Conservation (phyloP, 2,113 vertebrate species). For the Turdus rufiventris region DNA sequence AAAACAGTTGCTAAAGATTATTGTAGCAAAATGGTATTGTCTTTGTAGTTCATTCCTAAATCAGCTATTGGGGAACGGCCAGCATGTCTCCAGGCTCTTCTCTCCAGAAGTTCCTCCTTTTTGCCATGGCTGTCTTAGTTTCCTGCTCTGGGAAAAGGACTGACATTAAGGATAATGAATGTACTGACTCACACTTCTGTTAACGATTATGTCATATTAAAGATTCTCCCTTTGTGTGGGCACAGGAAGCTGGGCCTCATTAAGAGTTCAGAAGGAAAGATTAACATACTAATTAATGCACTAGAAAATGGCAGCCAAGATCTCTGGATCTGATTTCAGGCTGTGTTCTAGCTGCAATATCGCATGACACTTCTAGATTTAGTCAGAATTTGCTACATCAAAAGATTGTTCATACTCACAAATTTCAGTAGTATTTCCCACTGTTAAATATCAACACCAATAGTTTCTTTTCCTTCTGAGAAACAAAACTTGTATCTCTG, state of each 20-base stretch:
- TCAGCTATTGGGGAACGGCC: not conserved
- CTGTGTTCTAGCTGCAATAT: not conserved
- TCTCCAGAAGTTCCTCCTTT: not conserved
- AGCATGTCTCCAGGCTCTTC: not conserved
- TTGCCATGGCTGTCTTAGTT: not conserved
- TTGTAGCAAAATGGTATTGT: not conserved
- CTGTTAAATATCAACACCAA: not conserved
- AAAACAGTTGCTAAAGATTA: not conserved
- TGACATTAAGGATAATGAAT: conserved; percentile 2
- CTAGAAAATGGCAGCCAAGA: conserved; percentile 1
- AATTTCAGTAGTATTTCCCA: not conserved
- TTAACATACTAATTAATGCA: conserved; percentile 11
- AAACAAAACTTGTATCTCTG: not conserved
- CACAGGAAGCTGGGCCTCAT: conserved; percentile 4
- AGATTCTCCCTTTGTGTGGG: not conserved
- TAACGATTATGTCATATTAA: not conserved
- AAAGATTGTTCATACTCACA: not conserved
- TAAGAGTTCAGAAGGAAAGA: conserved; percentile 18
- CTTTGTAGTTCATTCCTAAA: not conserved
- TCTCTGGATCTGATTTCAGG: not conserved
- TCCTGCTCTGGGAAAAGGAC: not conserved
- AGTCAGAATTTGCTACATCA: not conserved
- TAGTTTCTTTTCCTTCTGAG: not conserved
- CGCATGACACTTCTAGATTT: not conserved
- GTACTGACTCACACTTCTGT: conserved; percentile 1